These are phyloP conservation scores for Babyrousa celebensis DNA, from an alignment of 2,797 vertebrate species.

Conservation along the genomic window DNA sequence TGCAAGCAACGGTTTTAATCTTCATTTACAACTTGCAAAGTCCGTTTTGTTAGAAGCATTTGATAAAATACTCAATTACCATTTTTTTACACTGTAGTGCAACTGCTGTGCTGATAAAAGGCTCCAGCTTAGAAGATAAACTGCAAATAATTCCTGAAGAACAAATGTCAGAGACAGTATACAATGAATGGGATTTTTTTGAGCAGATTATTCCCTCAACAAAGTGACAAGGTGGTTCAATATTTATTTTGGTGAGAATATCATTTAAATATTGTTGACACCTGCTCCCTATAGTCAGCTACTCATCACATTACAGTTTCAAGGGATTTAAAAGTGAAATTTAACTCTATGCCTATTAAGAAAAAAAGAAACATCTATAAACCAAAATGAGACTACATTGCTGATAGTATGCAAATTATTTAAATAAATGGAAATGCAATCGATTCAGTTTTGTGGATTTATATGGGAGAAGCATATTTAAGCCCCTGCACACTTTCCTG, in stretches of 20 bases:
- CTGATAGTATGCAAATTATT: slow-evolving; percentile 68
- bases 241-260: slow-evolving; percentile 91
- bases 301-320: slow-evolving; percentile 85
- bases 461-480: background rate
- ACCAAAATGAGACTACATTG: slow-evolving; percentile 7
- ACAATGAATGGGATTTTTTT: slow-evolving; percentile 90
- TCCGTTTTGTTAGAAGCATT: slow-evolving; percentile 93
- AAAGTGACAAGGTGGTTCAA: slow-evolving; percentile 90
- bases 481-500: background rate
- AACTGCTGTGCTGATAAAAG: slow-evolving; percentile 92
- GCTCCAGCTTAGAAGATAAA: slow-evolving; percentile 92
- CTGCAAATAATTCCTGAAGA: slow-evolving; percentile 93
- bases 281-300: slow-evolving; percentile 89
- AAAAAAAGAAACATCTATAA: slow-evolving; percentile 65
- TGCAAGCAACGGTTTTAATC: slow-evolving; percentile 94
- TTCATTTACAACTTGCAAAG: slow-evolving; percentile 94
- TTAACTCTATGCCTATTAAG: slow-evolving; percentile 68
- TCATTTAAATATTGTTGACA: slow-evolving; percentile 92
- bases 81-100: slow-evolving; percentile 91
- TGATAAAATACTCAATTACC: slow-evolving; percentile 95
- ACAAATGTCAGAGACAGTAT: slow-evolving; percentile 92
- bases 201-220: slow-evolving; percentile 91
- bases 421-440: slow-evolving; percentile 61
- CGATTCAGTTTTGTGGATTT: background rate
- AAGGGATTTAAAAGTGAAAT: slow-evolving; percentile 84